Percentiles rank a stretch among this genome's conserved stretches.
Evolutionary conservation across 2,113 vertebrate species (phyloP).

Genomic region (Physeter macrocephalus): DNA sequence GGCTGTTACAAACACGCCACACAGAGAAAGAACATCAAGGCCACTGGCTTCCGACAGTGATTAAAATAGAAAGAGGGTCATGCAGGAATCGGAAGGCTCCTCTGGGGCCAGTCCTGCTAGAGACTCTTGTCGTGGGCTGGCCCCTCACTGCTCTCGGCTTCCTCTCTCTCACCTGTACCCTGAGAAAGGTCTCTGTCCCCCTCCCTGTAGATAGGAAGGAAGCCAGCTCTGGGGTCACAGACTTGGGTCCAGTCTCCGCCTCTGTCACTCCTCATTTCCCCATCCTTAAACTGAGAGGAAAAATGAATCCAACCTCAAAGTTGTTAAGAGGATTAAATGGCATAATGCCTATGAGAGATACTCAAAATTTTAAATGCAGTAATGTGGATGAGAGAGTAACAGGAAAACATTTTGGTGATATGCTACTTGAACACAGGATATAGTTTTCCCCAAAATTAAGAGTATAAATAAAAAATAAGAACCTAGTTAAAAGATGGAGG

Average conservation of each 20-base stretch:
- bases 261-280: background rate
- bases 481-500: background rate
- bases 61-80: background rate
- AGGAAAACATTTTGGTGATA: background rate
- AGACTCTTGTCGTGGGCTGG: background rate
- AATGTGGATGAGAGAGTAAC: background rate
- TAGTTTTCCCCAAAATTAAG: background rate
- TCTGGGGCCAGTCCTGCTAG: background rate
- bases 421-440: background rate
- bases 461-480: background rate
- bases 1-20: background rate
- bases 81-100: background rate
- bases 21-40: background rate
- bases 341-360: background rate
- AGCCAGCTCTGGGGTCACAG: background rate
- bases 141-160: background rate
- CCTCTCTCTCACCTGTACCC: background rate
- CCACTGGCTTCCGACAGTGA: background rate
- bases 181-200: background rate
- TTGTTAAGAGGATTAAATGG: background rate
- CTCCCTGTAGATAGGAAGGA: background rate
- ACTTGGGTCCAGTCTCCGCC: background rate
- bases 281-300: background rate
- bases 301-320: background rate
- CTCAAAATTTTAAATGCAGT: background rate